These are phyloP conservation scores for Trichacis sp. DNA, from an alignment of 2,888 invertebrate genomes.

Conservation along the genomic window DNA sequence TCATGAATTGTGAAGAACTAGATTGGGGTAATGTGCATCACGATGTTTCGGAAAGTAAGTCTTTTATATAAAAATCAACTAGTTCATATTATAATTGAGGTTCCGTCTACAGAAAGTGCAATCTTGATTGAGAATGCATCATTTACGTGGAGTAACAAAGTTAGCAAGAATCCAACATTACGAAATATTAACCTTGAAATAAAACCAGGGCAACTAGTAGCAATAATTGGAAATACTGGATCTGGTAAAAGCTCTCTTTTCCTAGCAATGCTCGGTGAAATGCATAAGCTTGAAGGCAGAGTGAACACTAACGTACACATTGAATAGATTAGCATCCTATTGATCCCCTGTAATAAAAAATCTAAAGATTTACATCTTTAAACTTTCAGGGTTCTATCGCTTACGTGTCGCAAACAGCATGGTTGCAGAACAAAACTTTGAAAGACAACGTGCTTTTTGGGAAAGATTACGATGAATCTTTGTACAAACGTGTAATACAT, in stretches of 20 bases:
- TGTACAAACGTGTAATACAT: conserved; percentile 85
- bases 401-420: conserved; percentile 95
- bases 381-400: conserved; percentile 76
- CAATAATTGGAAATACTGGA: conserved; percentile 77
- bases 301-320: too few relatives aligned
- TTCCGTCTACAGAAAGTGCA: conserved; percentile 80
- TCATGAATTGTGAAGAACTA: conserved; percentile 92
- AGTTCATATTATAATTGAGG: too few relatives aligned
- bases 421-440: conserved; percentile 95
- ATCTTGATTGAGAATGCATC: conserved; percentile 86
- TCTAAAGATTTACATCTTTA: too few relatives aligned
- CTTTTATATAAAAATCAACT: too few relatives aligned
- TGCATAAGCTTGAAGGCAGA: conserved; percentile 85
- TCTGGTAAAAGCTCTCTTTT: too few relatives aligned
- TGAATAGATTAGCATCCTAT: too few relatives aligned
- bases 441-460: too few relatives aligned
- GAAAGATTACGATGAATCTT: conserved; percentile 78
- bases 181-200: conserved; percentile 77
- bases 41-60: conserved; percentile 79
- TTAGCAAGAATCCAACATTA: conserved; percentile 74
- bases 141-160: conserved; percentile 87
- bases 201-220: conserved; percentile 71
- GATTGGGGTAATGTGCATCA: conserved; percentile 83
- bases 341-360: too few relatives aligned
- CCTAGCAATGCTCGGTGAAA: conserved; percentile 91